phyloP scores from a whole-genome alignment of 1,140 invertebrate species.

The Drosophila watanabei region DNA sequence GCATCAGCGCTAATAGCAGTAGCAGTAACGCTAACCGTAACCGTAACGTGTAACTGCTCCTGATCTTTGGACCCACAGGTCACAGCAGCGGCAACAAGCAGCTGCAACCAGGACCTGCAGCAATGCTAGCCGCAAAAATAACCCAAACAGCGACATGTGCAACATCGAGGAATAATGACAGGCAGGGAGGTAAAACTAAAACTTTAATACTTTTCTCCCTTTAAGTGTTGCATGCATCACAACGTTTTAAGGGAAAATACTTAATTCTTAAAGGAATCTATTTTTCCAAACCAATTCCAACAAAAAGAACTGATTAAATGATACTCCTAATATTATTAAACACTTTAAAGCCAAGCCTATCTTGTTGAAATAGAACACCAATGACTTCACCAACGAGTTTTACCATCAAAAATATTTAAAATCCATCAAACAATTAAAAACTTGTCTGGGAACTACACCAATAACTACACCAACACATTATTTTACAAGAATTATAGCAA shows the following conservation, averaged over 20 bases:
- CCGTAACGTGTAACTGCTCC: slow-evolving; percentile 1
- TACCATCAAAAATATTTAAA: background rate
- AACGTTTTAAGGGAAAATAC: background rate
- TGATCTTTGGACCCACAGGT: slow-evolving; percentile 15
- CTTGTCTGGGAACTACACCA: background rate
- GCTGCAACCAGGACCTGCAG: slow-evolving; percentile 1
- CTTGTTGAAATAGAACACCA: background rate
- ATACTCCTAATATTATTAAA: background rate
- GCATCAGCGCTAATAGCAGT: background rate
- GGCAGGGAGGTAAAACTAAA: background rate
- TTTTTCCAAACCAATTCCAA: background rate
- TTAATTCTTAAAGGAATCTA: background rate
- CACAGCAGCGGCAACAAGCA: slow-evolving; percentile 22
- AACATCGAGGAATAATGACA: background rate
- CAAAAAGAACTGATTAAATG: background rate
- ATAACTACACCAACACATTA: background rate
- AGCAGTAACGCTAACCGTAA: background rate
- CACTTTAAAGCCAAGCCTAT: background rate
- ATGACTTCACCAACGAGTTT: background rate
- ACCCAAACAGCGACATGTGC: slow-evolving; percentile 1
- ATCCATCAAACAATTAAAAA: background rate
- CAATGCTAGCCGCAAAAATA: slow-evolving; percentile 4
- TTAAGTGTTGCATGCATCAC: background rate
- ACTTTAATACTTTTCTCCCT: background rate
- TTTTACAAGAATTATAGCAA: background rate